Evolutionary conservation across 2,797 vertebrate species (phyloP).

Genomic region (Rousettus madagascariensis): DNA sequence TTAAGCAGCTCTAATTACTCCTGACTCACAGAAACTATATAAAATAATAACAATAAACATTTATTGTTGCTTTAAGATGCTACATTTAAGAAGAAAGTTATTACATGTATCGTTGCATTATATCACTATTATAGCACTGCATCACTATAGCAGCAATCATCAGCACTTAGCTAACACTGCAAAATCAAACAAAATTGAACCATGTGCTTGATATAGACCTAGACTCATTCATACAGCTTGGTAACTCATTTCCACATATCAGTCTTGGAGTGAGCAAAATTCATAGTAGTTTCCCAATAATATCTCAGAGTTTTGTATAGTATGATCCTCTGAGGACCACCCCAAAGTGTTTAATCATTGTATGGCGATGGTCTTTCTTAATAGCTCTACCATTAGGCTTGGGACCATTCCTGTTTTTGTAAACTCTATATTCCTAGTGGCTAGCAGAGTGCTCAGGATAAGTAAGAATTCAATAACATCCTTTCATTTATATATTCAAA

Average conservation of each 20-base stretch:
- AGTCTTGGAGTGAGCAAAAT: neutral
- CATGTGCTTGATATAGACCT: neutral
- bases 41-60: neutral
- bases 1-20: neutral
- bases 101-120: neutral
- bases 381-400: neutral
- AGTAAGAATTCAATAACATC: neutral
- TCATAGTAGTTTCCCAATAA: neutral
- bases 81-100: neutral
- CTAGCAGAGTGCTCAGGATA: neutral
- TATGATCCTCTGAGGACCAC: neutral
- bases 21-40: neutral
- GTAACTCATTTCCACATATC: neutral
- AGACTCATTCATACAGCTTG: neutral
- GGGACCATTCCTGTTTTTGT: neutral
- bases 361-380: neutral
- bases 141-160: neutral
- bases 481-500: conserved; percentile 12
- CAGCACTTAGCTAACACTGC: neutral
- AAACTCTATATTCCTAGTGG: neutral
- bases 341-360: neutral
- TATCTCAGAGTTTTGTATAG: neutral
- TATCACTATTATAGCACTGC: neutral
- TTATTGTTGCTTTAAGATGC: neutral
- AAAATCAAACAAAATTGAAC: conserved; percentile 7